Conservation (phyloP, 2,888 invertebrate genomes). For the Melangyna quadrimaculata region DNA sequence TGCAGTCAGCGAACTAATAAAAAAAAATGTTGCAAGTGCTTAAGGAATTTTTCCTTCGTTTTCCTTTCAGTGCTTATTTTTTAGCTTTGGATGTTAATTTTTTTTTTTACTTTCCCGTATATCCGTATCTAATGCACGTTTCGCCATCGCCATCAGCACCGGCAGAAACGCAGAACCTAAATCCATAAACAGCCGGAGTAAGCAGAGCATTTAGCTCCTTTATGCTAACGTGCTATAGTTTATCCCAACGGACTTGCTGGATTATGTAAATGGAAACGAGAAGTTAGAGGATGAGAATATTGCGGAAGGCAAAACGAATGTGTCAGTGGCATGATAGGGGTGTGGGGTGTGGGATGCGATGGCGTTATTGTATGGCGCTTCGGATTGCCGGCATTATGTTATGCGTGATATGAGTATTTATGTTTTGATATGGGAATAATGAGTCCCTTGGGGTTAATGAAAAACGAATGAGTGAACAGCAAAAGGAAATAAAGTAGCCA, state of each 20-base stretch:
- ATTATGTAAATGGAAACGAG: slow-evolving; percentile 60
- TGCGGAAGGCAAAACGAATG: not conserved
- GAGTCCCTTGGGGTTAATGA: slow-evolving; percentile 63
- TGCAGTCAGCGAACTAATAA: slow-evolving; percentile 70
- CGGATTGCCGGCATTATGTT: slow-evolving; percentile 58
- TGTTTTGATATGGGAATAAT: slow-evolving; percentile 60
- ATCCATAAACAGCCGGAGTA: not conserved
- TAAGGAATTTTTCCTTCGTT: slow-evolving; percentile 10
- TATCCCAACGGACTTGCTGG: slow-evolving; percentile 60
- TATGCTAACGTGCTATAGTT: slow-evolving; percentile 23
- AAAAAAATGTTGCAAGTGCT: slow-evolving; percentile 62
- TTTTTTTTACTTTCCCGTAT: slow-evolving; percentile 5
- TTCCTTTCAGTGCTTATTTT: slow-evolving; percentile 19
- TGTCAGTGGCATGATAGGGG: not conserved
- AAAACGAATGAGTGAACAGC: slow-evolving; percentile 34
- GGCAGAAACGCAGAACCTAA: not conserved
- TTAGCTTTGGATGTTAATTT: not conserved
- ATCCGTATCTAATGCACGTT: slow-evolving; percentile 53
- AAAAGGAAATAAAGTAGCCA: slow-evolving; percentile 22
- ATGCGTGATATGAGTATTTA: slow-evolving; percentile 59
- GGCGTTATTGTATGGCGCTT: slow-evolving; percentile 68
- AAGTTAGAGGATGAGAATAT: not conserved
- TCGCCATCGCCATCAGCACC: not conserved
- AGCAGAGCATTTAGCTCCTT: slow-evolving; percentile 38
- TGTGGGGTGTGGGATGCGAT: not conserved